Percentiles rank a stretch among this genome's conserved stretches.
phyloP scores from a whole-genome alignment of 2,888 invertebrate genomes.

The Temnothorax ravouxi region DNA sequence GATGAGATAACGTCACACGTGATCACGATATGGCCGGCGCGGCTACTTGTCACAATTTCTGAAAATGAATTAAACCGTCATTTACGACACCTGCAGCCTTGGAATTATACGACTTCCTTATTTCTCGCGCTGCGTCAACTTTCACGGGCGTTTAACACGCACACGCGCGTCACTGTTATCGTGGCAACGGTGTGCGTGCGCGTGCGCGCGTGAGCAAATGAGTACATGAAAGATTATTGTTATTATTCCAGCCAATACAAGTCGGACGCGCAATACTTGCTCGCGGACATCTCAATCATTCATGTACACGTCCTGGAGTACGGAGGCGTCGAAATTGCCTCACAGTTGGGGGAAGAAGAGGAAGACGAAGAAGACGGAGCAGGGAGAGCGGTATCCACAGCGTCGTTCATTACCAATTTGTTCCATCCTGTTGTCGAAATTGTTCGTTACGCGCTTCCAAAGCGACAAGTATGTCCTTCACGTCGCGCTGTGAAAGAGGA shows the following conservation, averaged over 20 bases:
- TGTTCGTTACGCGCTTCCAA: conserved; percentile 63
- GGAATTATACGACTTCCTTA: conserved; percentile 70
- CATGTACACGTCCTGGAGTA: conserved; percentile 38
- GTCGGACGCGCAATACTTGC: conserved; percentile 46
- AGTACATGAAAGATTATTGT: conserved; percentile 64
- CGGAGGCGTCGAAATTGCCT: conserved; percentile 68
- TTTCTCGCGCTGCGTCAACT: conserved; percentile 52
- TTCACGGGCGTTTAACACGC: conserved; percentile 57
- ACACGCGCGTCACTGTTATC: conserved; percentile 40
- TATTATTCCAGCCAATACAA: conserved; percentile 63
- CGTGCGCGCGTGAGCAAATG: conserved; percentile 69
- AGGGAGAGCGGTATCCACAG: conserved; percentile 51
- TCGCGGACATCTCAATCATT: conserved; percentile 71
- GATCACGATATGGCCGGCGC: conserved; percentile 38
- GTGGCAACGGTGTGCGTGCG: conserved; percentile 2
- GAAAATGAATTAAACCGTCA: conserved; percentile 73
- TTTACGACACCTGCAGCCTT: conserved; percentile 25
- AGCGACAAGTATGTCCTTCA: conserved; percentile 49
- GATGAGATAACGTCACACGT: conserved; percentile 45
- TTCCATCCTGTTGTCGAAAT: conserved; percentile 81
- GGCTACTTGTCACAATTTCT: conserved; percentile 61
- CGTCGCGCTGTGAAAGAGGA: conserved; percentile 48
- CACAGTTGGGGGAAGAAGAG: conserved; percentile 54
- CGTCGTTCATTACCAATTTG: conserved; percentile 79
- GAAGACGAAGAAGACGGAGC: conserved; percentile 35